Base-by-base conservation (phyloP, 2,888 invertebrate genomes). In the Stenurella melanura region DNA sequence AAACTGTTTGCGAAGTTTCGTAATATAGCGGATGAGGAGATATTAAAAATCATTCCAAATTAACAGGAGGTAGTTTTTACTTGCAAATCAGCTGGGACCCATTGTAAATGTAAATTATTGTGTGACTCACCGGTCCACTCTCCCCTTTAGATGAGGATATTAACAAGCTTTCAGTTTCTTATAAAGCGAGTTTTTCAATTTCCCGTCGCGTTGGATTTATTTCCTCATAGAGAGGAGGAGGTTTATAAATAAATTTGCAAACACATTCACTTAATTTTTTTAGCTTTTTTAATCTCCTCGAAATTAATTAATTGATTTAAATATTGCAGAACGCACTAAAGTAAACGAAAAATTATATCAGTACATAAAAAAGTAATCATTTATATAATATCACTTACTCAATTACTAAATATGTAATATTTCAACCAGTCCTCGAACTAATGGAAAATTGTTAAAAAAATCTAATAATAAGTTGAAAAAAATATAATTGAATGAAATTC, bases 1-100 rank as follows among this genome's bases (percentile, higher is more conserved):
- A 71, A 66, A 71, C 64, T 66, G 64, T 70, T 57, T 58, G 50
- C 58, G 4, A 66, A 71, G 71, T 58, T 66, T 58, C 34, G 71
- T 18, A 30, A 60, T 70, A 71, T 60, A 50, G 66, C 71, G 66
- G 71, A 66, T 57, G 58, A 75, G 71, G 18, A 71, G 75, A 71
- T 71, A 75, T 71, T 71, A 64, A 71, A 75, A 75, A 75, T 74
- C 69, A 56, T 30, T 64, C 21, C 18, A 54, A 72, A 75, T 73
- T 69, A 73, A 58, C 60, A 42, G 70, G 19, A n/a, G 54, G 61
- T 63, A 34, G 61, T 61, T 63, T 60, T 72, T 61, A 50, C 72
- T 61, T 63, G 63, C 50, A 72, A 72, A 63, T 72, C 63, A 72
- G 72, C 63, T n/a, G 38, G 30, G 60, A 54, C 61, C 72, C 72